Evolutionary conservation across 2,888 invertebrate genomes (phyloP), one percentile per base, ranked within the genome.

Genomic region (Lypha dubia): DNA sequence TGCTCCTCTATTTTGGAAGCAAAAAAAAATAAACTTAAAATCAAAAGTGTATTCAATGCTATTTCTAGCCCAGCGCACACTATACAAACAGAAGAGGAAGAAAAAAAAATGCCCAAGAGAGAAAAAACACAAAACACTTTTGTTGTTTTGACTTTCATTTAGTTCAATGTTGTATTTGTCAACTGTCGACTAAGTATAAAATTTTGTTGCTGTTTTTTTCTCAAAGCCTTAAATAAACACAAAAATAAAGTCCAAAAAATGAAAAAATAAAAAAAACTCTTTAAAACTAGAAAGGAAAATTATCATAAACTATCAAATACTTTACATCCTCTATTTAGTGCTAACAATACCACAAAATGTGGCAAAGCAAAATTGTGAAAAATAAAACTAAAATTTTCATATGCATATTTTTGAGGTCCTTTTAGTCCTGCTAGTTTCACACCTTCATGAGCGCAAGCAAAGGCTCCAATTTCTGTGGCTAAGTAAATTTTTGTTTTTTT

Each of bases 121-220:
- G 65, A 56, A 24, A 58, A 11, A 62, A 17, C 13, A 41, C 46
- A 22, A 60, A 67, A 74, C 51, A 74, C 73, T 81, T 81, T 62
- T 73, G 73, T 53, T 67, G 46, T 83, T 79, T 70, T 63, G 79
- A 83, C 68, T 83, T 83, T 70, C 58, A 63, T 79, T 83, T 63
- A 74, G 83, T 83, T 79, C 74, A 83, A 79, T 79, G 83, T 74
- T 83, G 74, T 58, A 65, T 58, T 83, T 83, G 83, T 83, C 79
- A 79, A 70, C 75, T 79, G 74, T 79, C 83, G 79, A 74, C 74
- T 74, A 17, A 74, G 65, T 46, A 68, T 41, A 79, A 73, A 56
- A 73, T 73, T 46, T 63, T 65, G 41, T 60, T 73, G 17, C 60
- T 49, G 17, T 67, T 28, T 62, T n/a, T 51, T 41, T 1, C 60